Evolutionary conservation across 2,888 invertebrate genomes (phyloP).

Genomic region (Ormyrus rosae): DNA sequence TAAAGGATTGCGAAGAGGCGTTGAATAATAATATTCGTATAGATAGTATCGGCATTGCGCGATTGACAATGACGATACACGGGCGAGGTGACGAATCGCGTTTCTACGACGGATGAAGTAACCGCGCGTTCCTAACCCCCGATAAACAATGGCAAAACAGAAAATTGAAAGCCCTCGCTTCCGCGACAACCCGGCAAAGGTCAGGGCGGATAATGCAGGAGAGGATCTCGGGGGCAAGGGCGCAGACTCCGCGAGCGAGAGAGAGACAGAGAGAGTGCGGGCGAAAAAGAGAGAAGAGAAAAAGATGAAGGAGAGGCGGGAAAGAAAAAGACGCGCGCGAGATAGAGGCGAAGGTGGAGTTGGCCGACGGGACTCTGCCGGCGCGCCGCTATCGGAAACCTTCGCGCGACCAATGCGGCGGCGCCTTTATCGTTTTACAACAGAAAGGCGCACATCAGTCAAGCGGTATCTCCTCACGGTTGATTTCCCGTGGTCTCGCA

Average conservation of each 20-base stretch:
- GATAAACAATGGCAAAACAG: too few relatives aligned
- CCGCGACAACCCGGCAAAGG: not conserved
- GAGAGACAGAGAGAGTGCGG: conserved; percentile 12
- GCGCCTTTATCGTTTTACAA: conserved; percentile 76
- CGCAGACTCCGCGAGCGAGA: not conserved
- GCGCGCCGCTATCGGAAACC: conserved; percentile 71
- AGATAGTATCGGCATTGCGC: too few relatives aligned
- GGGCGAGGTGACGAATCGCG: too few relatives aligned
- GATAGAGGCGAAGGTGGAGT: conserved; percentile 54
- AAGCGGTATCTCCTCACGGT: conserved; percentile 76
- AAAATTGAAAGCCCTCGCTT: too few relatives aligned
- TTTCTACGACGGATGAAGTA: too few relatives aligned
- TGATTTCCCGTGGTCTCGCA: conserved; percentile 75
- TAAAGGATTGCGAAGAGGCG: too few relatives aligned
- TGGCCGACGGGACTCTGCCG: conserved; percentile 51
- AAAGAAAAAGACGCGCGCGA: conserved; percentile 38
- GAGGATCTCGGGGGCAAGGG: conserved; percentile 60
- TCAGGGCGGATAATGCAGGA: conserved; percentile 49
- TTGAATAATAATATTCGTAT: too few relatives aligned
- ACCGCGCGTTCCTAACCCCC: too few relatives aligned
- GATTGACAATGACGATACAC: too few relatives aligned
- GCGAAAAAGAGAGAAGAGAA: conserved; percentile 49
- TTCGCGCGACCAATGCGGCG: conserved; percentile 74
- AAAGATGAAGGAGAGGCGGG: conserved; percentile 36
- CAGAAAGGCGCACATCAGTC: conserved; percentile 76